Evolutionary conservation across 2,888 invertebrate genomes (phyloP), one percentile per base, ranked within the genome.

Genomic region (Cantharis rustica): DNA sequence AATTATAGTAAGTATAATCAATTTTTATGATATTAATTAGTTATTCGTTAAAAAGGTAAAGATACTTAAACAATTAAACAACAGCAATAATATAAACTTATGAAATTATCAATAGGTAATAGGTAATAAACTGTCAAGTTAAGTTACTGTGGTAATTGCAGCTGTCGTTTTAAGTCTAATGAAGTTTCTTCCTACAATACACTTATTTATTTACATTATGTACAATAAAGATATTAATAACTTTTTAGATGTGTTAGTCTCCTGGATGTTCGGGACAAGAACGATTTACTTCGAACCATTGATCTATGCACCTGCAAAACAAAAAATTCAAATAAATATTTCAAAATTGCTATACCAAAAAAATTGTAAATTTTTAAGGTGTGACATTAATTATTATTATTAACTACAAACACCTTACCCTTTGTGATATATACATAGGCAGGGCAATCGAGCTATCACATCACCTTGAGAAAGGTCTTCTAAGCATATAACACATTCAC

Each of bases 381-480:
- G 13, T 17, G 23, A 66, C n/a, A 20, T 66, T 63, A 63, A 63
- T 66, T 23, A 23, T 20, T n/a, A 20, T 76, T 16, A 74, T 72
- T 66, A n/a, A n/a, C 20, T n/a, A 23, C 17, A 20, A 66, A 23
- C 47, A 47, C 61, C 89, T 90, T 89, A 98, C 98, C 94, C 94
- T 92, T 98, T 99, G 90, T 99, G 99, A 90, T 99, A 99, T 92
- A 99, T 97, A 93, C 99, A 99, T 86, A 99, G 95, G 91, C 99
- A 99, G 87, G 99, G 99, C 90, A 99, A 93, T 89, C 99, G 95
- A 86, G 99, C 99, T 89, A 99, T 99, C 85, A 96, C 95, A 90
- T 99, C 96, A 79, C 99, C 99, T 87, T 96, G 94, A 86, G 93
- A 93, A 88, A 99, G 93, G 88, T 99, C 98, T 89, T 99, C 99